Evolutionary conservation across 2,888 invertebrate species (phyloP).

Genomic region (Caenorhabditis sp.): DNA sequence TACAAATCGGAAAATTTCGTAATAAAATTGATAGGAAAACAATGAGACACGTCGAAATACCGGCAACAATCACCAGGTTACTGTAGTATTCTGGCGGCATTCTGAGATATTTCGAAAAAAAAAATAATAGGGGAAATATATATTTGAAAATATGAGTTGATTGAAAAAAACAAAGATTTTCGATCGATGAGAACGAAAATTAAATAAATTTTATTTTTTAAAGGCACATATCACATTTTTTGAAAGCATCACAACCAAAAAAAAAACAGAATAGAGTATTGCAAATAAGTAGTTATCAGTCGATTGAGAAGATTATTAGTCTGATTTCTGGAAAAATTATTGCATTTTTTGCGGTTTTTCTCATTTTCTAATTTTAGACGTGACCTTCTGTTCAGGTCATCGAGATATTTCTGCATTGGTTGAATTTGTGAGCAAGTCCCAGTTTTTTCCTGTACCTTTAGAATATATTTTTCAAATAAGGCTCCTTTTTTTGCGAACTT

Average conservation of each 20-base stretch:
- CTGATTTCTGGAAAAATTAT: not conserved
- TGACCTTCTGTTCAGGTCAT: no score
- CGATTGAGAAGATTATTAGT: not conserved
- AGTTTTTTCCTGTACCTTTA: no score
- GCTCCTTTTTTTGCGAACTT: no score
- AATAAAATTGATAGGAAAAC: slow-evolving; percentile 10
- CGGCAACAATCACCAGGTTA: slow-evolving; percentile 18
- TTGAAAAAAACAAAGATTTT: not conserved
- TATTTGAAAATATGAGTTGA: not conserved
- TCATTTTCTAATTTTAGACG: no score
- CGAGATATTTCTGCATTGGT: no score
- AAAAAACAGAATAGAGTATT: not conserved
- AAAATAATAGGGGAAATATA: not conserved
- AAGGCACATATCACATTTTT: not conserved
- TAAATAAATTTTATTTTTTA: not conserved
- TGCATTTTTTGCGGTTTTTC: no score
- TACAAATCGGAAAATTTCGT: slow-evolving; percentile 6
- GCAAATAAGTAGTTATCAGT: not conserved
- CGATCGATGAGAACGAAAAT: slow-evolving; percentile 3
- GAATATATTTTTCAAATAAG: no score
- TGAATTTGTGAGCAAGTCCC: no score
- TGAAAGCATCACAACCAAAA: slow-evolving; percentile 8
- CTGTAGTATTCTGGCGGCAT: slow-evolving; percentile 32
- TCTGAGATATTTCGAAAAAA: slow-evolving; percentile 2
- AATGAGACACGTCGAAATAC: slow-evolving; percentile 14